A percentile compares a stretch with the other conserved stretches of the same genome.
phyloP scores from a whole-genome alignment of 2,113 vertebrate species.

The Ascaphus truei region DNA sequence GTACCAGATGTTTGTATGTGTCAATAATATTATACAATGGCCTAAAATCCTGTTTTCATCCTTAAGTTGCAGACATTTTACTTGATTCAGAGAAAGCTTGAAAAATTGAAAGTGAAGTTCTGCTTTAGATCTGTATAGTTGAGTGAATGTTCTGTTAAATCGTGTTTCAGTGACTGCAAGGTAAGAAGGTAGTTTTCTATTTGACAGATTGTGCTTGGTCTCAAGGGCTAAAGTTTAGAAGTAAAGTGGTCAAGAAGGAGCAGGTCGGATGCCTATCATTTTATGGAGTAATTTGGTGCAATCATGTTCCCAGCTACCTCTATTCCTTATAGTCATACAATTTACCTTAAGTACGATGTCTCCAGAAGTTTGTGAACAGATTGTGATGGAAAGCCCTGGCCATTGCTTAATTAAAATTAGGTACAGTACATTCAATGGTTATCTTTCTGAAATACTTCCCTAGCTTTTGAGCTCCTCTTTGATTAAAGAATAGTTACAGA shows the following conservation, averaged over 20 bases:
- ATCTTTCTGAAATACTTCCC: neutral
- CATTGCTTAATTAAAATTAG: neutral
- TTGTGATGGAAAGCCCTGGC: neutral
- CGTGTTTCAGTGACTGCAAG: constrained; percentile 9
- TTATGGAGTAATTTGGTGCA: neutral
- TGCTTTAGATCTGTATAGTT: neutral
- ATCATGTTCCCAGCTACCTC: constrained; percentile 2
- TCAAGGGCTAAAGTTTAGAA: constrained; percentile 3
- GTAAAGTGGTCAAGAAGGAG: constrained; percentile 10
- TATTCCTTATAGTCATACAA: neutral
- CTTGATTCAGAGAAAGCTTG: neutral
- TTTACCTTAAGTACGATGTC: neutral
- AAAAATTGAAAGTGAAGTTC: no score
- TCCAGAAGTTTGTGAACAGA: neutral
- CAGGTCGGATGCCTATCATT: constrained; percentile 23
- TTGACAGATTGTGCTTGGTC: constrained; percentile 10
- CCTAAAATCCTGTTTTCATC: no score
- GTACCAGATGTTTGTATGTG: no score
- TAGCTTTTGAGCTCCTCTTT: no score
- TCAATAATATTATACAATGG: no score
- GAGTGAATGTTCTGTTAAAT: neutral
- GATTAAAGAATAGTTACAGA: no score
- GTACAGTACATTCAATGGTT: neutral
- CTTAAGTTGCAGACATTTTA: neutral
- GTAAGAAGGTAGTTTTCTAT: neutral